A percentile compares a stretch with the other conserved stretches of the same genome.
These are phyloP conservation scores for Aphidius colemani DNA, from an alignment of 2,888 invertebrate genomes.

Conservation along the genomic window DNA sequence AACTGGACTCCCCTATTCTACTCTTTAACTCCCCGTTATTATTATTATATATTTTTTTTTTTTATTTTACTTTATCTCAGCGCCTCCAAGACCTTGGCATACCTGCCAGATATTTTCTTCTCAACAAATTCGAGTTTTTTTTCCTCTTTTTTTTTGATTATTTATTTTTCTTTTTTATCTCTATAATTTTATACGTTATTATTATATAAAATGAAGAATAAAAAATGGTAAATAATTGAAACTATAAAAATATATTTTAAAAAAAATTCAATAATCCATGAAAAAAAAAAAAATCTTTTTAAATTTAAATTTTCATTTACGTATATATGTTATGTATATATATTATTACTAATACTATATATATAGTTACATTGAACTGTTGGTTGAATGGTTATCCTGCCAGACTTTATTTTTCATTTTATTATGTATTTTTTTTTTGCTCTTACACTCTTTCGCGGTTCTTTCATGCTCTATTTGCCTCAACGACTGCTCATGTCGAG, in stretches of 20 bases:
- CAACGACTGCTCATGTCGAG: slow-evolving; percentile 37
- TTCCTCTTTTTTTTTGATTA: too few relatives aligned
- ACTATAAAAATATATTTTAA: background rate
- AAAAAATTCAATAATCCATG: slow-evolving; percentile 2
- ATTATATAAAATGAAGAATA: too few relatives aligned
- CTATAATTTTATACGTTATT: too few relatives aligned
- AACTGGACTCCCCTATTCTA: slow-evolving; percentile 12
- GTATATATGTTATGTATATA: slow-evolving; percentile 5
- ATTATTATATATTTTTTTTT: too few relatives aligned
- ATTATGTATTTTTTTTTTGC: slow-evolving; percentile 4
- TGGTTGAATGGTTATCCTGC: background rate
- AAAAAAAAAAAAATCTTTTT: slow-evolving; percentile 8
- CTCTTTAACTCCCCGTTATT: slow-evolving; percentile 8
- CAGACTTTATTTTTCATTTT: background rate
- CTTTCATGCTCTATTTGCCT: slow-evolving; percentile 51
- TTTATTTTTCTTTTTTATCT: too few relatives aligned
- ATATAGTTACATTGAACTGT: slow-evolving; percentile 10
- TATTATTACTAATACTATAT: too few relatives aligned
- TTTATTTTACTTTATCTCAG: background rate
- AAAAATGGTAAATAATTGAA: too few relatives aligned
- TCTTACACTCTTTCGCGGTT: slow-evolving; percentile 30
- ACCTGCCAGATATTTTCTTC: slow-evolving; percentile 27
- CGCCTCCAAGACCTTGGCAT: slow-evolving; percentile 24
- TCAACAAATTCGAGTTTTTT: background rate
- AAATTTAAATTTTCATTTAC: slow-evolving; percentile 26